These are phyloP conservation scores for Dromococcyx pavoninus DNA, from an alignment of 2,797 vertebrate species.

Conservation along the genomic window DNA sequence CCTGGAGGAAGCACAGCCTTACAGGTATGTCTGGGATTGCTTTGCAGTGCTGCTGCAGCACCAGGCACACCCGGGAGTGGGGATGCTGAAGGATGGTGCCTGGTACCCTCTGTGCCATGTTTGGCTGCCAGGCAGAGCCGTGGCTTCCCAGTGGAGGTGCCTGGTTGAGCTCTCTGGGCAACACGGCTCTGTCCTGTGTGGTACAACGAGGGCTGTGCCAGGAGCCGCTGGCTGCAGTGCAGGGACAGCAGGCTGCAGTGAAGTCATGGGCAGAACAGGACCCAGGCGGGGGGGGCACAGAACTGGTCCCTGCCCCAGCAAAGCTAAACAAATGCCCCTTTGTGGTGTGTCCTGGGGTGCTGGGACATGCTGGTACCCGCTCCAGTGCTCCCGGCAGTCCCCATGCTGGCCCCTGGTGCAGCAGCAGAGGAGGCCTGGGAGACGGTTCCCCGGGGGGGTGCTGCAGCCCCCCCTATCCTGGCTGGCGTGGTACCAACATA, in stretches of 20 bases:
- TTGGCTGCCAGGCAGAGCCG: background rate
- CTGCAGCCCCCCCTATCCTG: background rate
- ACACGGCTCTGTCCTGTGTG: accelerated
- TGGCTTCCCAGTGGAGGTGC: background rate
- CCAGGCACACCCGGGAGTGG: accelerated
- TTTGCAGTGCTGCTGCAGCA: accelerated
- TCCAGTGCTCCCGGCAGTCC: background rate
- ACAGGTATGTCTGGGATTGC: constrained; percentile 79
- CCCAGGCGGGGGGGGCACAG: accelerated
- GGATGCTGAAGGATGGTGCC: background rate
- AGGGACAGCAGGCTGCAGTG: background rate
- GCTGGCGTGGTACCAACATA: accelerated
- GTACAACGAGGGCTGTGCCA: background rate
- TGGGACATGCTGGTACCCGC: constrained; percentile 56
- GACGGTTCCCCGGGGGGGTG: accelerated
- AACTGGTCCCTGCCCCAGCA: background rate
- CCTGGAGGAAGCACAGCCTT: constrained; percentile 90
- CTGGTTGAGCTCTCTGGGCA: accelerated
- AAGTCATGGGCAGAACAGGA: constrained; percentile 19
- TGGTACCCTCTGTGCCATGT: accelerated
- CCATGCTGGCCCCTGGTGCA: accelerated
- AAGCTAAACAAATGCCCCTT: constrained; percentile 41
- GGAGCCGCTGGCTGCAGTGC: accelerated
- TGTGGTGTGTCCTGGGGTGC: background rate
- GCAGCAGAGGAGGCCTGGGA: background rate